Evolutionary conservation across 2,888 invertebrate species (phyloP).

Genomic region (Liopterus haemorrhoidalis): DNA sequence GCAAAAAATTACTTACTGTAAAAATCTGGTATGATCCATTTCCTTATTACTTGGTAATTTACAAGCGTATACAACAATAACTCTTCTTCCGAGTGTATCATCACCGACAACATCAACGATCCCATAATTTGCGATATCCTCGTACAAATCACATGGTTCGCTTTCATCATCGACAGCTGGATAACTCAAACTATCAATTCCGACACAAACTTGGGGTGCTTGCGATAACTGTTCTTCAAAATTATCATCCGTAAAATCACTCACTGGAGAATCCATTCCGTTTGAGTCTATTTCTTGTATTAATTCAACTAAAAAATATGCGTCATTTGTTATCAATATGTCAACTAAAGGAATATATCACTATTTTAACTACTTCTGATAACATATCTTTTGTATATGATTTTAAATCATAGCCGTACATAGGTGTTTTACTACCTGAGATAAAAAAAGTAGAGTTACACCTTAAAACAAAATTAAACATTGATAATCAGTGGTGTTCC

Average conservation of each 20-base stretch:
- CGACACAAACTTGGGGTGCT: slow-evolving; percentile 50
- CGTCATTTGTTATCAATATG: too few relatives aligned
- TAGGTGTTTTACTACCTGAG: too few relatives aligned
- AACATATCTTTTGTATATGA: too few relatives aligned
- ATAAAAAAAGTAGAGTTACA: too few relatives aligned
- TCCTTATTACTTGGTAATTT: slow-evolving; percentile 51
- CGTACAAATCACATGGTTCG: slow-evolving; percentile 39
- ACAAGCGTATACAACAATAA: slow-evolving; percentile 95
- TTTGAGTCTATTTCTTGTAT: slow-evolving; percentile 43
- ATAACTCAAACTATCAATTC: slow-evolving; percentile 43
- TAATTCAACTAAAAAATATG: slow-evolving; percentile 38
- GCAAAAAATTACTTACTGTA: slow-evolving; percentile 52
- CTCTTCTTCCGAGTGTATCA: slow-evolving; percentile 81
- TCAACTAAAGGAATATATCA: too few relatives aligned
- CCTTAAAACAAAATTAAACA: too few relatives aligned
- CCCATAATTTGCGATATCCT: slow-evolving; percentile 65
- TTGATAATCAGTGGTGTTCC: too few relatives aligned
- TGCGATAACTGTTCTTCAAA: slow-evolving; percentile 81
- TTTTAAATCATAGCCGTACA: too few relatives aligned
- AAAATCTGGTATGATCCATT: slow-evolving; percentile 56
- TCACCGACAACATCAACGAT: slow-evolving; percentile 82
- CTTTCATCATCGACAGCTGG: slow-evolving; percentile 58
- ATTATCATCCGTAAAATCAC: slow-evolving; percentile 86
- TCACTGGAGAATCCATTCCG: slow-evolving; percentile 61
- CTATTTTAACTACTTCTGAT: too few relatives aligned